Evolutionary conservation across 2,797 vertebrate genomes (phyloP), one percentile per base, ranked within the genome.

Genomic region (Microctenopoma stevenorrisi): DNA sequence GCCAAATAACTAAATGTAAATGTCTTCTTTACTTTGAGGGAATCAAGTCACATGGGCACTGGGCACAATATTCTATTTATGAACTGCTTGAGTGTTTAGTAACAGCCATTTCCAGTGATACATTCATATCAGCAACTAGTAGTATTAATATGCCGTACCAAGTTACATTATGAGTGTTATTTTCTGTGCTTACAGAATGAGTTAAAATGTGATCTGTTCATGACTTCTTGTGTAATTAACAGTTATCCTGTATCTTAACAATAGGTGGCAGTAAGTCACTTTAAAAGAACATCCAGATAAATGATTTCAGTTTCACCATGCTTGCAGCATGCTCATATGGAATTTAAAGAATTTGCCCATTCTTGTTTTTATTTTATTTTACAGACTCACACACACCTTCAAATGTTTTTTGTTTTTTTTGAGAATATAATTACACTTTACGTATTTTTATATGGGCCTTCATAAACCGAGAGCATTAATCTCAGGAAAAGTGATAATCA

Each of bases 241-340:
- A 52, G 52, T 52, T 66, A 18, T 8, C 25, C 52, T 54, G 16
- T 54, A 33, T 35, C 7, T 48, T 10, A 82, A 79, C 93, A 88
- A 67, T 74, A 91, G 93, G 86, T 91, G 92, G 91, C 93, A 93
- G 90, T 81, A 86, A 80, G 82, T 81, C 71, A 82, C 70, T 81
- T 65, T 65, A 52, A 59, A 64, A 79, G n/a, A 69, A 55, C 15
- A 67, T 8, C 18, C 18, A 43, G 22, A 44, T 14, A 26, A 28
- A 62, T 52, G 0, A 44, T 37, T 58, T 25, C 3, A 68, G 35
- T 18, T 14, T 56, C 46, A 6, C 25, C 6, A 18, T 44, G 26
- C 49, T 55, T 68, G 37, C 25, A 35, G 4, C 35, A 53, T 76
- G 33, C n/a, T 72, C 44, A 25, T 50, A 72, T 51, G 6, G 42